Percentiles rank a stretch among this genome's conserved stretches.
phyloP scores from a whole-genome alignment of 2,797 vertebrate genomes.

The Valencia hispanica region DNA sequence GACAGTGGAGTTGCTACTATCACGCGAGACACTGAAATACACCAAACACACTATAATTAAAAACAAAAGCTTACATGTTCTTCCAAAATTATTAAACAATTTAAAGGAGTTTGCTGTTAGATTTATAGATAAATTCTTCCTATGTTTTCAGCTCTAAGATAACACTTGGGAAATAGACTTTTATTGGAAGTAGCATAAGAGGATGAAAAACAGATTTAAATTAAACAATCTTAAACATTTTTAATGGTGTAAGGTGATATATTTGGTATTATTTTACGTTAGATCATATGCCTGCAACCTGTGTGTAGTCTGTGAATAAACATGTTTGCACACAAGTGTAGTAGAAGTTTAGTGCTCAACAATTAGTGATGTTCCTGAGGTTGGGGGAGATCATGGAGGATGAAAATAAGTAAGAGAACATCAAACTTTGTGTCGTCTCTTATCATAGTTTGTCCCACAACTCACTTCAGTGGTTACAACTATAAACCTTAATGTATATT shows the following conservation, averaged over 20 bases:
- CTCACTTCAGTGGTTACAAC: no score
- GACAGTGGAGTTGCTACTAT: constrained; percentile 39
- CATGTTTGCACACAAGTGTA: no score
- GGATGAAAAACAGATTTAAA: background rate
- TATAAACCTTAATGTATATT: no score
- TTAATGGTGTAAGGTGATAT: background rate
- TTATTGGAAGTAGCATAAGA: background rate
- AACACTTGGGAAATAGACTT: background rate
- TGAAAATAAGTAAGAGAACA: no score
- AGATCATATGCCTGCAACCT: no score
- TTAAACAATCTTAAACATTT: background rate
- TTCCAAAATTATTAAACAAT: background rate
- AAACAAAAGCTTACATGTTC: background rate
- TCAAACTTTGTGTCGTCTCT: no score
- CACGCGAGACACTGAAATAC: constrained; percentile 61
- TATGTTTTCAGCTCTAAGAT: background rate
- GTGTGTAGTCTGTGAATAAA: no score
- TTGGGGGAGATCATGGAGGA: no score
- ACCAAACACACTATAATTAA: constrained; percentile 23
- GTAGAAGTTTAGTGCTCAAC: no score
- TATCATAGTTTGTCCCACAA: no score
- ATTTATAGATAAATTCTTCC: background rate
- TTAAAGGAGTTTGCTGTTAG: background rate
- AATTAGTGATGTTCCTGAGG: no score
- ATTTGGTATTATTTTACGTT: background rate